Conservation (phyloP, 2,113 vertebrate species). For the Xyrauchen texanus region DNA sequence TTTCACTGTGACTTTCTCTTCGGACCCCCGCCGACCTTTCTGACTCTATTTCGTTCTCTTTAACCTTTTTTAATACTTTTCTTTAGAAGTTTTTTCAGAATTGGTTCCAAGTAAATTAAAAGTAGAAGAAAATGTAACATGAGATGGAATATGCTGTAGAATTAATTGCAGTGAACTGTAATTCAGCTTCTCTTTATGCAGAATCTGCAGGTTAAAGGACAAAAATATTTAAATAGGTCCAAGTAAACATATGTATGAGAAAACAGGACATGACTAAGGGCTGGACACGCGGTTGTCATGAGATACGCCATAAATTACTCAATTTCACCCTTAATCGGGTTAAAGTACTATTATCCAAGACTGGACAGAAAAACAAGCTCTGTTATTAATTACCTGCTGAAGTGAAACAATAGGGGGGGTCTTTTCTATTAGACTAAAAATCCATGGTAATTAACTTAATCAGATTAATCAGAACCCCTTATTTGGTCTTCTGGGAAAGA, state of each 20-base stretch:
- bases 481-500: too few relatives aligned
- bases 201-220: neutral
- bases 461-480: too few relatives aligned
- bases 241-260: neutral
- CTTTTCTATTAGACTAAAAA: neutral
- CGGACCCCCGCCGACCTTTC: neutral
- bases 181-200: neutral
- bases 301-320: constrained; percentile 5
- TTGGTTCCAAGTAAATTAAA: too few relatives aligned
- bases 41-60: constrained; percentile 7
- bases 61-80: neutral
- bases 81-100: too few relatives aligned
- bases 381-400: neutral
- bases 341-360: neutral
- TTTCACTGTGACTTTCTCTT: neutral
- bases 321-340: constrained; percentile 33
- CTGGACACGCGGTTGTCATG: neutral
- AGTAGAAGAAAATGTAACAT: neutral
- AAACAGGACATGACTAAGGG: neutral
- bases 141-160: neutral
- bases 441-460: neutral
- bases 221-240: neutral
- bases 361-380: neutral
- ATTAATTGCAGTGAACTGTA: neutral
- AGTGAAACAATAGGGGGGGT: neutral